Percentiles rank a stretch among this genome's conserved stretches.
phyloP scores from a whole-genome alignment of 2,113 vertebrate genomes.

The Eptesicus fuscus region DNA sequence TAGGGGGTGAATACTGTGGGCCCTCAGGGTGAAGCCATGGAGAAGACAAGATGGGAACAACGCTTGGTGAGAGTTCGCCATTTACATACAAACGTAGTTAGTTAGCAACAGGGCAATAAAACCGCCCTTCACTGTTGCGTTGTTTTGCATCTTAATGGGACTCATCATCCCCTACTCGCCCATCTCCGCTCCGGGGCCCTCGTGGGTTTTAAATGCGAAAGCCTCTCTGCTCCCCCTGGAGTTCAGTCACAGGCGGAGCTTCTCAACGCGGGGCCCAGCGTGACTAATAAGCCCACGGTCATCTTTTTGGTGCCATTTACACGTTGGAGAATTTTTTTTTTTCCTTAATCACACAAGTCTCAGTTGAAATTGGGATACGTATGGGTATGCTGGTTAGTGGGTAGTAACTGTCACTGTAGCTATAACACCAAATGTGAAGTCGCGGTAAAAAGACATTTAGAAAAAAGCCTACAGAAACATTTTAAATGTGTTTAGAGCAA shows the following conservation, averaged over 20 bases:
- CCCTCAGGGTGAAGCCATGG: fast-evolving
- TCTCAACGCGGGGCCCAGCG: not conserved
- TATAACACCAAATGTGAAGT: not conserved
- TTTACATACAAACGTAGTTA: not conserved
- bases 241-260: not conserved
- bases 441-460: not conserved
- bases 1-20: fast-evolving
- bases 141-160: not conserved
- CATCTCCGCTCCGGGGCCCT: not conserved
- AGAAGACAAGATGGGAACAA: not conserved
- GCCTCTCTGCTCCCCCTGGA: no score
- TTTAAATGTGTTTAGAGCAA: not conserved
- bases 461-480: not conserved
- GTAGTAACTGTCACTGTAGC: no score
- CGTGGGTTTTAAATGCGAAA: not conserved
- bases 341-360: not conserved
- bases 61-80: no score
- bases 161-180: no score
- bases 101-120: no score
- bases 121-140: no score
- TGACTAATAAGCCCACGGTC: no score
- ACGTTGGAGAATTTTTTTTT: not conserved
- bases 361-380: not conserved
- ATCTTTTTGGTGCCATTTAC: not conserved
- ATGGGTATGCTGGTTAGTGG: not conserved